phyloP scores from a whole-genome alignment of 2,113 vertebrate genomes.

The Esox niger region DNA sequence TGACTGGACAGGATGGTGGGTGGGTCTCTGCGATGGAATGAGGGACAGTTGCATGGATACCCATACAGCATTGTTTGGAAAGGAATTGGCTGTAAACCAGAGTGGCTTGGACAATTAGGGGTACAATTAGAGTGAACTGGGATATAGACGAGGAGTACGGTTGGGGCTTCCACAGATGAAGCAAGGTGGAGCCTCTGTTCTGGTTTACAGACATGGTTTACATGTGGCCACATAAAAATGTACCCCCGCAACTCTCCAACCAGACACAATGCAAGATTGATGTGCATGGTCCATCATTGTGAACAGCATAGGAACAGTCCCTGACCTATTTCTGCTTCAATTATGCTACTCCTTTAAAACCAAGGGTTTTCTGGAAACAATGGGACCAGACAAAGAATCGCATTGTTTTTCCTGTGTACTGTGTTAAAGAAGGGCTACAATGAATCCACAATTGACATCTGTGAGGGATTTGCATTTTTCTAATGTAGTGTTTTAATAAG shows the following conservation, averaged over 20 bases:
- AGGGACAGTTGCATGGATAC: not conserved
- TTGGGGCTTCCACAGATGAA: not conserved
- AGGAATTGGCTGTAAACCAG: not conserved
- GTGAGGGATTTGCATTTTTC: slow-evolving; percentile 17
- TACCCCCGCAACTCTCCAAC: not conserved
- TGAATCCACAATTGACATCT: slow-evolving; percentile 11
- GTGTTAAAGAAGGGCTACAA: slow-evolving; percentile 29
- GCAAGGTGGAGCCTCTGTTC: not conserved
- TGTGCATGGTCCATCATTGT: slow-evolving; percentile 7
- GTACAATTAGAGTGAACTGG: not conserved
- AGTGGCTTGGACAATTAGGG: not conserved
- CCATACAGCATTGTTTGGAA: not conserved
- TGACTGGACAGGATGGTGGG: slow-evolving; percentile 13
- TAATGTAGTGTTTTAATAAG: not conserved
- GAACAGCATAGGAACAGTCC: slow-evolving; percentile 15
- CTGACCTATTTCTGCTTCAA: slow-evolving; percentile 51
- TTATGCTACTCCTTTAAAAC: slow-evolving; percentile 26
- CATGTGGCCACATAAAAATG: not conserved
- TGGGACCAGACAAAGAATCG: slow-evolving; percentile 40
- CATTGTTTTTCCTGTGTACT: slow-evolving; percentile 30
- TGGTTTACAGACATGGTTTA: not conserved
- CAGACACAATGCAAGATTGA: not conserved
- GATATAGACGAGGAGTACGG: not conserved
- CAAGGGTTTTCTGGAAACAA: slow-evolving; percentile 41
- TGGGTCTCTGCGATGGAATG: slow-evolving; percentile 17